Percentiles rank a stretch among this genome's conserved stretches.
Evolutionary conservation across 2,888 invertebrate species (phyloP).

Genomic region (Eupithecia subfuscata): DNA sequence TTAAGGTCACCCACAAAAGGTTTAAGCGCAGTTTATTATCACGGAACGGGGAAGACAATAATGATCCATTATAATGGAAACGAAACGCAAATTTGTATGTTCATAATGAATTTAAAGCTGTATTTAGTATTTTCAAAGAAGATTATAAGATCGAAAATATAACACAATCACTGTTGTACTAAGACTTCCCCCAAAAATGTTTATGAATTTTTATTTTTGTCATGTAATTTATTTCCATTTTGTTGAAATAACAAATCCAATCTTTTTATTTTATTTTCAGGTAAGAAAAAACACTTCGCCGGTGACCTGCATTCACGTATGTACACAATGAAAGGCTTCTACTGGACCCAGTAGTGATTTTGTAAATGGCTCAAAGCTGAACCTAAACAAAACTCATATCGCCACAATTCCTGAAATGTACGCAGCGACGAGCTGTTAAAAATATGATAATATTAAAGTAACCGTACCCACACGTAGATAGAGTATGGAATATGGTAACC

Average conservation of each 20-base stretch:
- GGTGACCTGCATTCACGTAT: background rate
- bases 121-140: background rate
- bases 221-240: constrained; percentile 28
- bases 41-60: constrained; percentile 39
- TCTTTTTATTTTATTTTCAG: constrained; percentile 56
- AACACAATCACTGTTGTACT: background rate
- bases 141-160: background rate
- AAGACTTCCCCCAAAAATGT: background rate
- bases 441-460: background rate
- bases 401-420: background rate
- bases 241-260: background rate
- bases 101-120: background rate
- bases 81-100: constrained; percentile 8
- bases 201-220: constrained; percentile 37
- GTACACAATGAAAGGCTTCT: background rate
- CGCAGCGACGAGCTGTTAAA: background rate
- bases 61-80: constrained; percentile 34
- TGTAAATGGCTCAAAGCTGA: background rate
- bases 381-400: background rate
- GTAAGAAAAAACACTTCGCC: constrained; percentile 50
- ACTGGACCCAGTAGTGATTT: background rate
- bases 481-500: too few species aligned
- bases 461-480: background rate
- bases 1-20: constrained; percentile 38
- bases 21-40: constrained; percentile 34